Evolutionary conservation across 2,888 invertebrate species (phyloP), one percentile per base, ranked within the genome.

Genomic region (Acrocyrtus sp.): DNA sequence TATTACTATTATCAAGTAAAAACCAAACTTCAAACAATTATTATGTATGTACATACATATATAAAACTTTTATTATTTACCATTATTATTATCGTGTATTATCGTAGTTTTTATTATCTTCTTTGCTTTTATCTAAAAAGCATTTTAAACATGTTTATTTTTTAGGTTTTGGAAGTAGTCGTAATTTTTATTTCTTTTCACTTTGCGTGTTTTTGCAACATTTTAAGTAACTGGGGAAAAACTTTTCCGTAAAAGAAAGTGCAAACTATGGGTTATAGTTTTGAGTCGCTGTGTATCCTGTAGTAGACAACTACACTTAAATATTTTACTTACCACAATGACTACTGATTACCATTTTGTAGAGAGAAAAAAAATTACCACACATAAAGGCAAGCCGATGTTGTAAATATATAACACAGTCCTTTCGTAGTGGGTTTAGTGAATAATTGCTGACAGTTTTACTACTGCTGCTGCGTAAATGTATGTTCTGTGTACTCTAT

Each of bases 1-100:
- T 39, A 34, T 54, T 26, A 26, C 26, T 21, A 60, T 60, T 60
- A 60, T 48, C 48, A 22, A 61, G 61, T 61, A 61, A 61, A 47
- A 34, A 50, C 5, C 5, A 5, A 17, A 15, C 5, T 45, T 61
- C 48, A 61, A 61, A 34, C 34, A n/a, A n/a, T n/a, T n/a, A n/a
- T n/a, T n/a, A 34, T 34, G 34, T 34, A 34, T 34, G 12, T 34
- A 34, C 5, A 34, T 34, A 34, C 34, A 34, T 34, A 8, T 34
- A 34, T 8, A 34, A 34, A 8, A 34, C 34, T 34, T 34, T 34
- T 34, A n/a, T n/a, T n/a, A 34, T 34, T 34, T 34, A 34, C 12
- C 34, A 34, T 34, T n/a, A n/a, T n/a, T n/a, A n/a, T n/a, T n/a
- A 12, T 34, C 34, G 34, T 34, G 34, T 34, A 34, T 34, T 5